Percentiles rank a stretch among this genome's conserved stretches.
Evolutionary conservation across 2,888 invertebrate genomes (phyloP).

Genomic region (Agonopterix arenella): DNA sequence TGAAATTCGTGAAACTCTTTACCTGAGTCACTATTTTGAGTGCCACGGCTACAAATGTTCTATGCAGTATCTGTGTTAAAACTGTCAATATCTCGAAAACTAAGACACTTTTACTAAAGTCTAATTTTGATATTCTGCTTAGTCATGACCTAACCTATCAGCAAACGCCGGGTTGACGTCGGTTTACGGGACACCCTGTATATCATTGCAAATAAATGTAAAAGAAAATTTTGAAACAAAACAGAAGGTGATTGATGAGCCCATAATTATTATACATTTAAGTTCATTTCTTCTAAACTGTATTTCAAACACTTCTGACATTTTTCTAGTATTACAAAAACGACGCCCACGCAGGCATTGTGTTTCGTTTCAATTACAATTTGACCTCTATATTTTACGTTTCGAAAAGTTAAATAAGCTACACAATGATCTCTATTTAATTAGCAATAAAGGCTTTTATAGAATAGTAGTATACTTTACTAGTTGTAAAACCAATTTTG

Average conservation of each 20-base stretch:
- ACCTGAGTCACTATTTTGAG: too few species aligned
- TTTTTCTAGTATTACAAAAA: constrained; percentile 51
- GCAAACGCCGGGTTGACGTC: too few species aligned
- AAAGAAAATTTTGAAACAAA: too few species aligned
- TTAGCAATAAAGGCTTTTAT: neutral
- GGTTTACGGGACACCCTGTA: too few species aligned
- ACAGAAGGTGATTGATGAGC: constrained; percentile 7
- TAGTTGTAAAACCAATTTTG: neutral
- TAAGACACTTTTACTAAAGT: too few species aligned
- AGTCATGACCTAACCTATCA: too few species aligned
- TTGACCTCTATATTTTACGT: constrained; percentile 1
- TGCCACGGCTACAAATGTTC: too few species aligned
- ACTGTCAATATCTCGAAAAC: too few species aligned
- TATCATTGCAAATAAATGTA: too few species aligned
- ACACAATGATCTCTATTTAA: neutral
- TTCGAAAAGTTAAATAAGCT: neutral
- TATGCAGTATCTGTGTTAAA: too few species aligned
- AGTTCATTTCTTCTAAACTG: constrained; percentile 25
- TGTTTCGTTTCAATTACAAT: constrained; percentile 28
- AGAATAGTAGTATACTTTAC: neutral
- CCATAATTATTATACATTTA: constrained; percentile 13
- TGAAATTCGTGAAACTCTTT: too few species aligned
- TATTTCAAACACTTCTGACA: constrained; percentile 34
- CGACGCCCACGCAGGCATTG: constrained; percentile 51
- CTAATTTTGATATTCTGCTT: too few species aligned